Base-by-base conservation (phyloP, 2,113 vertebrate species). In the Melanotaenia duboulayi region DNA sequence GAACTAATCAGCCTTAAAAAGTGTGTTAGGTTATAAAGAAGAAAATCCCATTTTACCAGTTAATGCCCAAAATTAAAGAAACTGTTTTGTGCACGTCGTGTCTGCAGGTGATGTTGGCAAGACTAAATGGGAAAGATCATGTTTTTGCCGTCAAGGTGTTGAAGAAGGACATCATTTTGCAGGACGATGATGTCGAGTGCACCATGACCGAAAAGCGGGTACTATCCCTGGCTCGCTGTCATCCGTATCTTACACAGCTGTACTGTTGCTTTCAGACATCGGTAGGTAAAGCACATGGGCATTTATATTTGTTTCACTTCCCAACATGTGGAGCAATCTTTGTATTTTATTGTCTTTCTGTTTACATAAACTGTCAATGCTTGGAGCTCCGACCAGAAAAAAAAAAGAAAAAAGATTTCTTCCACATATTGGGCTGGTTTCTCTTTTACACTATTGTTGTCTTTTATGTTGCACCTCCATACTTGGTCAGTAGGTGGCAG, bases 161-260 rank as follows among this genome's bases (percentile, higher is more conserved):
- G 78, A 99, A 99, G 90, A 99, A 99, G 87, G 97, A 99, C 11
- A 96, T 99, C 55, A 99, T 99, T 77, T 92, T 99, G 60, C 97
- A 99, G 84, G 97, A 99, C 0, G 98, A 99, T 0, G 98, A 99
- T 0, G 97, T 99, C 20, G 98, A 99, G 24, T 99, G 97, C 71
- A 99, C 98, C 10, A 96, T 99, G 96, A 99, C 96, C 0, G 98
- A 99, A 86, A 99, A 99, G 61, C 94, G 97, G 73, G 97, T 99
- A 78, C 93, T 99, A 58, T 93, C 96, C 0, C 80, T 99, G 56
- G 97, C 97, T 5, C 84, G 95, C 77, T 95, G 90, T 49, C 98
- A 99, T 84, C 98, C 98, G 4, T 99, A 97, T 93, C 97, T 99
- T 91, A 99, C 98, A 28, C 95, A 98, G 91, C 72, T 99, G n/a